phyloP scores from a whole-genome alignment of 2,113 vertebrate genomes.

The Ceyx melanurus region DNA sequence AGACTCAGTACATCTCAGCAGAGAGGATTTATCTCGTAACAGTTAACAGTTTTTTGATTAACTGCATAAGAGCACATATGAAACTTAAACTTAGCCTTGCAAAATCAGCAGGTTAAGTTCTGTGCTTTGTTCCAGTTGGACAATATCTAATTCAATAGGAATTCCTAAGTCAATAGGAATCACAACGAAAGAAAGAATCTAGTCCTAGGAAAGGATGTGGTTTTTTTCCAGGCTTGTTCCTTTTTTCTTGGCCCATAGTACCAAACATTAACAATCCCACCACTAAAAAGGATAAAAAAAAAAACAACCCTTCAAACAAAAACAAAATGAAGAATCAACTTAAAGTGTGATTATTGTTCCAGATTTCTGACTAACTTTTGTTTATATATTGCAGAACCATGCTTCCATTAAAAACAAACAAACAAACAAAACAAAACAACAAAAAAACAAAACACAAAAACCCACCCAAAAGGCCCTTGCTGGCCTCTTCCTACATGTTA shows the following conservation, averaged over 20 bases:
- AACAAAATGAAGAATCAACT: neutral
- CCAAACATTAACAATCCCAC: neutral
- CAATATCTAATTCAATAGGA: neutral
- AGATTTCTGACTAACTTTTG: neutral
- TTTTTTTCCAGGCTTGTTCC: neutral
- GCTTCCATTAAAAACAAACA: neutral
- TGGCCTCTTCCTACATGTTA: constrained; percentile 8
- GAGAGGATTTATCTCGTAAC: neutral
- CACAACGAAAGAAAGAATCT: neutral
- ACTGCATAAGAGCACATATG: neutral
- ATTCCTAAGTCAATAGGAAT: neutral
- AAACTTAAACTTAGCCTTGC: neutral
- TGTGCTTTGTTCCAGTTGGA: neutral
- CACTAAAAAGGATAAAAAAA: neutral
- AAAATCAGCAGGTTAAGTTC: constrained; percentile 6
- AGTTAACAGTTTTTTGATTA: neutral
- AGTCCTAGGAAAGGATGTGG: neutral
- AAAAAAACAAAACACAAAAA: neutral
- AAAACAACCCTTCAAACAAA: neutral
- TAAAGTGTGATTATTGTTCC: neutral
- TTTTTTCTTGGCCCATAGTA: neutral
- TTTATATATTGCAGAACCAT: neutral
- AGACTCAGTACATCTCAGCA: neutral
- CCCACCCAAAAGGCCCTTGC: neutral
- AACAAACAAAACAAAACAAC: neutral